A percentile compares a stretch with the other conserved stretches of the same genome.
phyloP scores from a whole-genome alignment of 2,113 vertebrate species.

The Brachyhypopomus gauderio region DNA sequence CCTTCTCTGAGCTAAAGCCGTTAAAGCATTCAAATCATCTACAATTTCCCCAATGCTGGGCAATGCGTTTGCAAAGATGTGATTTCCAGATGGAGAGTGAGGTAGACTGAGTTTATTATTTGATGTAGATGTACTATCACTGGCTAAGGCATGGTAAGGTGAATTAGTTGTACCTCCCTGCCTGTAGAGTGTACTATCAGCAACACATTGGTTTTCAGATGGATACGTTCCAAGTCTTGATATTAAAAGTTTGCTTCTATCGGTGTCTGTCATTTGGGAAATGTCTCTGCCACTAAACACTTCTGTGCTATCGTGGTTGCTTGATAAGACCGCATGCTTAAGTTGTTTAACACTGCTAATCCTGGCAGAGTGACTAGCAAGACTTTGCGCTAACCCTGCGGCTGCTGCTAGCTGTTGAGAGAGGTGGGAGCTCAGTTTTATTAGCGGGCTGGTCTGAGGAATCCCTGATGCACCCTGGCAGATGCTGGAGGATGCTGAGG shows the following conservation, averaged over 20 bases:
- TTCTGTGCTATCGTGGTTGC: conserved; percentile 74
- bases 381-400: conserved; percentile 95
- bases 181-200: conserved; percentile 76
- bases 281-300: conserved; percentile 63
- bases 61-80: conserved; percentile 87
- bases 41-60: conserved; percentile 87
- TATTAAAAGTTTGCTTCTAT: conserved; percentile 14
- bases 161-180: conserved; percentile 61
- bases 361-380: conserved; percentile 95
- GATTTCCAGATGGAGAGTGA: conserved; percentile 87
- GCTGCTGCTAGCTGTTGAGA: conserved; percentile 97
- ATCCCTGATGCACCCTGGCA: conserved; percentile 85
- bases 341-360: conserved; percentile 89
- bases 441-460: conserved; percentile 86
- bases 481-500: conserved; percentile 80
- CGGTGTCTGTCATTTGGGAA: conserved; percentile 22
- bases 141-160: not conserved
- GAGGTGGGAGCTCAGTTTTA: conserved; percentile 95
- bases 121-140: conserved; percentile 12
- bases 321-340: conserved; percentile 27
- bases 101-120: conserved; percentile 89
- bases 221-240: conserved; percentile 65
- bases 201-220: conserved; percentile 83
- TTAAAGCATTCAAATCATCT: conserved; percentile 93
- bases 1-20: conserved; percentile 90